Conservation (phyloP, 2,113 vertebrate species). For the Semicossyphus pulcher region DNA sequence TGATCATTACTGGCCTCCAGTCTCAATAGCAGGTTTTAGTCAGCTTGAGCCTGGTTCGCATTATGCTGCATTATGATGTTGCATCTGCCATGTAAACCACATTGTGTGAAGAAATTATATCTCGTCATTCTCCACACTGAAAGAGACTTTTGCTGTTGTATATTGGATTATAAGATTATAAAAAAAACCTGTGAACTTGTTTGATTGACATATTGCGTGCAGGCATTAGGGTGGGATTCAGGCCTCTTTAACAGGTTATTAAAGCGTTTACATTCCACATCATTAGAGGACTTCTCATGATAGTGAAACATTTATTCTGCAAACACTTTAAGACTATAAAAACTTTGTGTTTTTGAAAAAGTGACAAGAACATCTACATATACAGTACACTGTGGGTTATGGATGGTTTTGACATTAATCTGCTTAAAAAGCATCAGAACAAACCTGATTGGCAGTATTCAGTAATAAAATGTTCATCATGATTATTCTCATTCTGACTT, state of each 20-base stretch:
- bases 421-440: slow-evolving; percentile 22
- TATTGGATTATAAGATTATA: too few species aligned
- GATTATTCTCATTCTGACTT: slow-evolving; percentile 5
- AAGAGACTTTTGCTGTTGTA: too few species aligned
- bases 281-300: background rate
- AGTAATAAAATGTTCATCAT: slow-evolving; percentile 18
- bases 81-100: slow-evolving; percentile 16
- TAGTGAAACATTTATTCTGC: slow-evolving; percentile 13
- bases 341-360: background rate
- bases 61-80: slow-evolving; percentile 13
- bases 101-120: too few species aligned
- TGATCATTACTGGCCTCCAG: background rate
- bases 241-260: background rate
- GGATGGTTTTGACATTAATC: slow-evolving; percentile 9
- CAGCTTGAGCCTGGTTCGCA: slow-evolving; percentile 42
- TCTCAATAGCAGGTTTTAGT: slow-evolving; percentile 6
- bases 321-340: slow-evolving; percentile 10
- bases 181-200: background rate
- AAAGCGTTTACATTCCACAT: slow-evolving; percentile 1
- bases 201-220: slow-evolving; percentile 17
- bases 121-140: too few species aligned
- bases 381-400: background rate
- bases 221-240: background rate
- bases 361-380: background rate
- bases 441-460: slow-evolving; percentile 28